Conservation (phyloP, 53 echinoderm and acorn worm species). For the Holothuria leucospilota region DNA sequence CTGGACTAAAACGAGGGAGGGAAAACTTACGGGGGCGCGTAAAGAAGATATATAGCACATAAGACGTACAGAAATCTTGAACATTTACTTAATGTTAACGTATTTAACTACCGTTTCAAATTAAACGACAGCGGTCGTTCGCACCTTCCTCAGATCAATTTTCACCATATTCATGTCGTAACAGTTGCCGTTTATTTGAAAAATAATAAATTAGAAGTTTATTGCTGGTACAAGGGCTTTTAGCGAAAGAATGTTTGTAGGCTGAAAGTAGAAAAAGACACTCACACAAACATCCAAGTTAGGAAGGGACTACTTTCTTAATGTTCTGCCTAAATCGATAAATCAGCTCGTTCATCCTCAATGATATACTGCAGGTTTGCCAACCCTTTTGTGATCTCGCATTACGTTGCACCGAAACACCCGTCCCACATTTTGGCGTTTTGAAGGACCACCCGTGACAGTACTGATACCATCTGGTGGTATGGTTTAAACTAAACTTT, state of each 20-base stretch:
- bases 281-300: constrained; percentile 27
- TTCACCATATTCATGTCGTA: constrained; percentile 29
- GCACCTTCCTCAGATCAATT: constrained; percentile 42
- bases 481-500: too few relatives aligned
- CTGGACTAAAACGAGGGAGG: too few relatives aligned
- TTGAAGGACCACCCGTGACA: too few relatives aligned
- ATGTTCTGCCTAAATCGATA: constrained; percentile 5
- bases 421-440: too few relatives aligned
- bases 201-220: constrained; percentile 45
- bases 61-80: constrained; percentile 1
- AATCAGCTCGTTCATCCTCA: not conserved
- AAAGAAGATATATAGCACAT: constrained; percentile 6
- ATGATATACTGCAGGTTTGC: too few relatives aligned
- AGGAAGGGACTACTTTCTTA: not conserved
- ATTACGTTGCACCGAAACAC: too few relatives aligned
- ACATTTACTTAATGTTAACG: constrained; percentile 37
- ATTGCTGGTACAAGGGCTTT: constrained; percentile 24
- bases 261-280: not conserved
- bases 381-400: too few relatives aligned
- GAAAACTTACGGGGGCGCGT: not conserved
- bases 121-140: constrained; percentile 5
- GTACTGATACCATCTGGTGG: too few relatives aligned
- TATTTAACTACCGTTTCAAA: constrained; percentile 22
- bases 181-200: constrained; percentile 44
- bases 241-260: constrained; percentile 31